phyloP scores from a whole-genome alignment of 1,140 invertebrate species.

The Danaus plexippus region DNA sequence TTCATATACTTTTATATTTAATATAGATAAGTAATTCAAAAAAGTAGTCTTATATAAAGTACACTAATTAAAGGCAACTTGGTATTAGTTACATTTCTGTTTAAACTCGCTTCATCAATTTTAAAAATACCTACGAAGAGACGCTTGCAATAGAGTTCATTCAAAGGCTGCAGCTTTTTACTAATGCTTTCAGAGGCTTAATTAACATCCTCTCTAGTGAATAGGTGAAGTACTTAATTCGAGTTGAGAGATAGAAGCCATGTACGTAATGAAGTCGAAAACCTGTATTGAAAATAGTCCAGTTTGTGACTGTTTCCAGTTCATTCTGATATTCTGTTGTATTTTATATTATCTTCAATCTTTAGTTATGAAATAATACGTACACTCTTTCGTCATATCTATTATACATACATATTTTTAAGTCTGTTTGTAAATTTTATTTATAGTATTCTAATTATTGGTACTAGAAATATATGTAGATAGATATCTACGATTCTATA shows the following conservation, averaged over 20 bases:
- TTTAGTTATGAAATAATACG: no score
- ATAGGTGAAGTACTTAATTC: constrained; percentile 46
- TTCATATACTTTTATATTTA: no score
- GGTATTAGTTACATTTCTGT: constrained; percentile 15
- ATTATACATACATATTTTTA: no score
- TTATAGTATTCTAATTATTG: no score
- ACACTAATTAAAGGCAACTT: constrained; percentile 1
- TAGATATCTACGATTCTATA: no score
- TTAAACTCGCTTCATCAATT: constrained; percentile 36
- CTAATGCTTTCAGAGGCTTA: constrained; percentile 58
- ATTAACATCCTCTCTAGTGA: constrained; percentile 59
- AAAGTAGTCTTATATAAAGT: constrained; percentile 4
- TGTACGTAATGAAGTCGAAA: constrained; percentile 26
- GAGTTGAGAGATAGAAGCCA: constrained; percentile 30
- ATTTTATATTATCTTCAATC: no score
- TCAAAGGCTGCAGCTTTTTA: constrained; percentile 51
- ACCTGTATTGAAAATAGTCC: constrained; percentile 18
- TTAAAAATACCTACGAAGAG: constrained; percentile 28
- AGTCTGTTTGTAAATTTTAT: no score
- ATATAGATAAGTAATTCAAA: no score
- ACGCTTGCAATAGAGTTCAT: constrained; percentile 26
- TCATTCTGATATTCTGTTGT: no score
- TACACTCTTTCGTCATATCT: no score
- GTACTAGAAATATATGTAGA: no score
- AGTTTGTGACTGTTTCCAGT: constrained; percentile 1